A percentile compares a stretch with the other conserved stretches of the same genome.
phyloP scores from a whole-genome alignment of 2,888 invertebrate genomes.

The Eupithecia abbreviata region DNA sequence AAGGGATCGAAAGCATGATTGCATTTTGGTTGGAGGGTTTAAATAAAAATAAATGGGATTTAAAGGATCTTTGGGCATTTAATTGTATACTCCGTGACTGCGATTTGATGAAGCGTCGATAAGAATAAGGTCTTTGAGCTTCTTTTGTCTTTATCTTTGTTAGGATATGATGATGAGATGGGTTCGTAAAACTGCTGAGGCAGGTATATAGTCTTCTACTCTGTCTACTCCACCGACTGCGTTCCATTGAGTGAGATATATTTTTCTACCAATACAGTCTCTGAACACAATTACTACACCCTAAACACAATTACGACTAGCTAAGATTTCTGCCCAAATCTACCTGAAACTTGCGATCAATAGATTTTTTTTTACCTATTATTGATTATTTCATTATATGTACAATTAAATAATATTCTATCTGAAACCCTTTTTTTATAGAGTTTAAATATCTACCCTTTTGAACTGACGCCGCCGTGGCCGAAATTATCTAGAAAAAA shows the following conservation, averaged over 20 bases:
- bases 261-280: neutral
- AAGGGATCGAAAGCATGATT: constrained; percentile 17
- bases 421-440: too few species aligned
- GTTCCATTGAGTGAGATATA: neutral
- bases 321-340: too few species aligned
- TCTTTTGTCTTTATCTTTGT: neutral
- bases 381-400: too few species aligned
- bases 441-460: neutral
- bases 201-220: neutral
- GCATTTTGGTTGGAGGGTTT: neutral
- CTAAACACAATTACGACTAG: too few species aligned
- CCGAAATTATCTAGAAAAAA: neutral
- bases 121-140: neutral
- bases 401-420: too few species aligned
- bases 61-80: neutral
- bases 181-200: neutral
- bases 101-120: neutral
- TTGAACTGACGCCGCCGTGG: neutral
- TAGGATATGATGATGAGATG: neutral
- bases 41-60: constrained; percentile 4
- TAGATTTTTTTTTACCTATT: neutral
- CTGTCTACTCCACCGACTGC: neutral
- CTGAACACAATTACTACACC: too few species aligned
- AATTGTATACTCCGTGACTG: neutral
- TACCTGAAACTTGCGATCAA: neutral